A percentile compares a stretch with the other conserved stretches of the same genome.
Evolutionary conservation across 2,888 invertebrate species (phyloP).

Genomic region (Drosophila peninsularis): DNA sequence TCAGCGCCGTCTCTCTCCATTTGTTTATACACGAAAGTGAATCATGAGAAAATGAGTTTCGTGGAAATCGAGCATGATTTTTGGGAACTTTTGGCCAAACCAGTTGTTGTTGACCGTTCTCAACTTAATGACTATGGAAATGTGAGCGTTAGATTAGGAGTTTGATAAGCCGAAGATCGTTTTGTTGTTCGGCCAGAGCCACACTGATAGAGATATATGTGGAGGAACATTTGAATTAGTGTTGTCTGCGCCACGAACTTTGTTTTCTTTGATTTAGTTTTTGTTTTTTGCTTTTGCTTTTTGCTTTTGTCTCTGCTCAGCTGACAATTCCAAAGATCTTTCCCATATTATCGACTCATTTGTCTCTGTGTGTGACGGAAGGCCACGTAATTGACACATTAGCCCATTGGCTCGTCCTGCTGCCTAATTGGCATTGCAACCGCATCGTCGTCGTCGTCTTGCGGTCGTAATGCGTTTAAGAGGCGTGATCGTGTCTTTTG

Average conservation of each 20-base stretch:
- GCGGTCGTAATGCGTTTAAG: constrained; percentile 68
- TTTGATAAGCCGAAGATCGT: constrained; percentile 53
- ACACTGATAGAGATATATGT: not conserved
- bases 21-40: constrained; percentile 40
- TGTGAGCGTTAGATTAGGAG: constrained; percentile 49
- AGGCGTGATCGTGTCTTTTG: constrained; percentile 80
- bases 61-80: constrained; percentile 70
- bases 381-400: constrained; percentile 79
- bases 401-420: constrained; percentile 64
- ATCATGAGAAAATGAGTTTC: constrained; percentile 74
- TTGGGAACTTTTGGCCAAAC: constrained; percentile 61
- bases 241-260: constrained; percentile 8
- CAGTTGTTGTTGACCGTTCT: constrained; percentile 50
- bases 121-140: constrained; percentile 71
- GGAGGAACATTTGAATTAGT: constrained; percentile 55
- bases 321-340: constrained; percentile 28
- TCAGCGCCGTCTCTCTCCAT: not conserved
- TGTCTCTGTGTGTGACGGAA: constrained; percentile 61
- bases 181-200: constrained; percentile 38
- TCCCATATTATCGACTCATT: constrained; percentile 70
- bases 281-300: not conserved
- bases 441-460: constrained; percentile 37
- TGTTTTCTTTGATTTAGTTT: constrained; percentile 14
- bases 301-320: not conserved
- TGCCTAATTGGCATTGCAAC: constrained; percentile 35